A percentile compares a stretch with the other conserved stretches of the same genome.
These are phyloP conservation scores for Spea multiplicata DNA, from an alignment of 2,113 vertebrate species.

Conservation along the genomic window DNA sequence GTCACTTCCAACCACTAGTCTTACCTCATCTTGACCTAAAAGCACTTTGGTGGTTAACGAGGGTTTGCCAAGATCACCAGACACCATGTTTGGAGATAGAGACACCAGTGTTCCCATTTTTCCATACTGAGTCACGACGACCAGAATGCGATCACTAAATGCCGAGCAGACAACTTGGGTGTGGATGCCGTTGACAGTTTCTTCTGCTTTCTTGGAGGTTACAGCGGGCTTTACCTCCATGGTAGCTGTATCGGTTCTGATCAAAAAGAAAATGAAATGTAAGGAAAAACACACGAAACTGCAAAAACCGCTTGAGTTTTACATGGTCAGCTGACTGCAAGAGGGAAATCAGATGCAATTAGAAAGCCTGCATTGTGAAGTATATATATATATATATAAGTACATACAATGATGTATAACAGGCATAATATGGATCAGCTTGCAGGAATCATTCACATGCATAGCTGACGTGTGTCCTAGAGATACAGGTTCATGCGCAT, in stretches of 20 bases:
- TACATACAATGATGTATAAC: too few relatives aligned
- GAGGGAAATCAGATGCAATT: too few relatives aligned
- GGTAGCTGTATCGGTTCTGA: not conserved
- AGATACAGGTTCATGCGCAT: too few relatives aligned
- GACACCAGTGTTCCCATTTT: conserved; percentile 90
- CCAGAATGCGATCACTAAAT: conserved; percentile 87
- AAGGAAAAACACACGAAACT: too few relatives aligned
- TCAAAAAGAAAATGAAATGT: not conserved
- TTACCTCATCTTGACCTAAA: conserved; percentile 93
- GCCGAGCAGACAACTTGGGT: conserved; percentile 91
- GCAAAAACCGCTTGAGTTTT: too few relatives aligned
- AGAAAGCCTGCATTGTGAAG: too few relatives aligned
- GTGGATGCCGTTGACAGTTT: conserved; percentile 73
- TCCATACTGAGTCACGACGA: conserved; percentile 90
- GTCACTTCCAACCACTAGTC: not conserved
- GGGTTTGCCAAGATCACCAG: conserved; percentile 73
- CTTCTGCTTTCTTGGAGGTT: conserved; percentile 73
- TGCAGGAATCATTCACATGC: too few relatives aligned
- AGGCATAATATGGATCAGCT: too few relatives aligned
- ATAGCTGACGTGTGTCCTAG: too few relatives aligned
- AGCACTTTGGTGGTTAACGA: conserved; percentile 83
- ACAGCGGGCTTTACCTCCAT: conserved; percentile 75
- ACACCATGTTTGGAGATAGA: conserved; percentile 73
- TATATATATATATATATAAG: too few relatives aligned
- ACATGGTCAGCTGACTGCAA: too few relatives aligned